These are phyloP conservation scores for Xestobium rufovillosum DNA, from an alignment of 2,888 invertebrate species.

Conservation along the genomic window DNA sequence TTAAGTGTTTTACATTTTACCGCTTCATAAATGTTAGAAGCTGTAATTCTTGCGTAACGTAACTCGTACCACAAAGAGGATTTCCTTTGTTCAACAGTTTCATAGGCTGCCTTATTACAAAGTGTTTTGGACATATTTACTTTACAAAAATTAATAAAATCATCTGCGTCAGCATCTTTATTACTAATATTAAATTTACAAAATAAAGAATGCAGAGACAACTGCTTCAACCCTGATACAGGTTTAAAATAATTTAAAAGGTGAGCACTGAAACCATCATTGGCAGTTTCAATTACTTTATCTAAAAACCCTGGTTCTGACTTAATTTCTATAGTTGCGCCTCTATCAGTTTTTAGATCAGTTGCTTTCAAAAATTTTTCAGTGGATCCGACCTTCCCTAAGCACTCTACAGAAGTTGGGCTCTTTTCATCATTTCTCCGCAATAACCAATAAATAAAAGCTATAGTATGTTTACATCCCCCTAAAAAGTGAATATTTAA, in stretches of 20 bases:
- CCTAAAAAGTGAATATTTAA: neutral
- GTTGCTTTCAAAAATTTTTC: neutral
- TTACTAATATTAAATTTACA: too few relatives aligned
- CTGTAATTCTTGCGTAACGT: neutral
- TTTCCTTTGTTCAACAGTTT: neutral
- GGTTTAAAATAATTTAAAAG: neutral
- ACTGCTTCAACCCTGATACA: too few relatives aligned
- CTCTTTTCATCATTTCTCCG: neutral
- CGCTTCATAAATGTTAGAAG: conserved; percentile 2
- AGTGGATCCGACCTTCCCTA: neutral
- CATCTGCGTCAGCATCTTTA: too few relatives aligned
- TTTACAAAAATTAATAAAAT: neutral
- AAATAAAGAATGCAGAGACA: conserved; percentile 1
- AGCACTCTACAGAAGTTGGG: too few relatives aligned
- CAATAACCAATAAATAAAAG: neutral
- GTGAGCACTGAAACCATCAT: too few relatives aligned
- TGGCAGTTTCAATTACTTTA: neutral
- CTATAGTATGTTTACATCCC: neutral
- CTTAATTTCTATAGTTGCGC: neutral
- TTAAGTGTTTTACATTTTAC: neutral
- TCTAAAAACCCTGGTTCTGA: neutral
- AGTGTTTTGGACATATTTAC: neutral
- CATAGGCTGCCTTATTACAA: neutral
- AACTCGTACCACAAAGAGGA: conserved; percentile 1
- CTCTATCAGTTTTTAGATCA: too few relatives aligned